Evolutionary conservation across 2,888 invertebrate species (phyloP), one percentile per base, ranked within the genome.

Genomic region (Trachelus iudaicus): DNA sequence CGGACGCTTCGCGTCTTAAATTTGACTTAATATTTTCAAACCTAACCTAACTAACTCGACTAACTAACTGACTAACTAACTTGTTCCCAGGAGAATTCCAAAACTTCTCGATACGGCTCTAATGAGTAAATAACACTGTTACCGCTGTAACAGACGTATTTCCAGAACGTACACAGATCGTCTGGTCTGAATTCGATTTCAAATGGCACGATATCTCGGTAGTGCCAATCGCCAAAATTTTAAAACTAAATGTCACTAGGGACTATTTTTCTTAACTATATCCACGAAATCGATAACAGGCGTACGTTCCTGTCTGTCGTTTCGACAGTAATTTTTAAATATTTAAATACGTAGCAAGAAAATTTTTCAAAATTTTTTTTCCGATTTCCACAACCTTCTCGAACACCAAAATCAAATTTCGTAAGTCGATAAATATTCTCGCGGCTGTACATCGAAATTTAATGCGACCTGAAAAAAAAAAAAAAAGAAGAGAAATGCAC

Each of bases 401-500:
- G 40, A 40, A 15, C 6, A 4, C 1, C 6, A 15, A 15, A 15
- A 6, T 4, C 40, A 23, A 0, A 9, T 56, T 23, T 6, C 9
- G 9, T 23, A 23, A 23, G 15, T 23, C 56, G 6, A 56, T 40
- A 40, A 15, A 40, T 40, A 40, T 56, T 56, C 9, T 56, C 6
- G 56, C 6, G 23, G 56, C 23, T 56, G 1, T 9, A 23, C 56
- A 56, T 56, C 6, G 56, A 9, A 56, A 23, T 56, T 6, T 56
- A 56, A 15, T 23, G 56, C 1, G 2, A 56, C 23, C 23, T 23
- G 56, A 56, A 23, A 34, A 56, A 56, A 23, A 56, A 31, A 31
- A 31, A 89, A 89, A n/a, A n/a, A n/a, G n/a, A 23, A 6, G 40
- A 40, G 1, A 87, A 89, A 89, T 87, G 89, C 87, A 88, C 89